Conservation (phyloP, 2,888 invertebrate genomes). For the Plagiodera versicolora region DNA sequence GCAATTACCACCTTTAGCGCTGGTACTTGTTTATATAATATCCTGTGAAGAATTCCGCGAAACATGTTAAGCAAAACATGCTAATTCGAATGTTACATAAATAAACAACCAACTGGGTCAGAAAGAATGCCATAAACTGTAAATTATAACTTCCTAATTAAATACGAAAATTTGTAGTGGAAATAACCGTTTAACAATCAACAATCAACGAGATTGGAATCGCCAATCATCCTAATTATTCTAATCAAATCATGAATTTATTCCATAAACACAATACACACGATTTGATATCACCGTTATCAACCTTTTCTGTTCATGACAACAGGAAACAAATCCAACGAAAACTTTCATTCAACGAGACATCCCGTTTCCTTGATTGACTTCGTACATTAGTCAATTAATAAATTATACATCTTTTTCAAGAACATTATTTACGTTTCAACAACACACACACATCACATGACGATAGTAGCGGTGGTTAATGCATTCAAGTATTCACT, state of each 20-base stretch:
- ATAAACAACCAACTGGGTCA: slow-evolving; percentile 14
- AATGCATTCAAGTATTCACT: slow-evolving; percentile 44
- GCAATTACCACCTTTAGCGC: not conserved
- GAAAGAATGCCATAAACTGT: slow-evolving; percentile 13
- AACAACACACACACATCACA: slow-evolving; percentile 38
- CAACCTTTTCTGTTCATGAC: slow-evolving; percentile 11
- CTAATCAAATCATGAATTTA: slow-evolving; percentile 20
- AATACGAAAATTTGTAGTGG: slow-evolving; percentile 27
- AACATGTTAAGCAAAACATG: not conserved
- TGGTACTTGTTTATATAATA: not conserved
- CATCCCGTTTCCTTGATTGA: slow-evolving; percentile 22
- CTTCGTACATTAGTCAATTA: slow-evolving; percentile 26
- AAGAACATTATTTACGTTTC: slow-evolving; percentile 43
- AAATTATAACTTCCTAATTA: slow-evolving; percentile 29
- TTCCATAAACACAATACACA: not conserved
- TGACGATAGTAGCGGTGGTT: slow-evolving; percentile 39
- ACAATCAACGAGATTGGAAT: slow-evolving; percentile 24
- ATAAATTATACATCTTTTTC: slow-evolving; percentile 33
- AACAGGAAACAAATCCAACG: slow-evolving; percentile 10
- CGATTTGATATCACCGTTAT: not conserved
- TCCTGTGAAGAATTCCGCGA: not conserved
- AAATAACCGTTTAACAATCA: slow-evolving; percentile 30
- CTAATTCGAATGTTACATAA: not conserved
- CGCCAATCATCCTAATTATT: slow-evolving; percentile 14
- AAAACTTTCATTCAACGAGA: slow-evolving; percentile 11